phyloP scores from a whole-genome alignment of 2,888 invertebrate species.

The Lacanobia oleracea region DNA sequence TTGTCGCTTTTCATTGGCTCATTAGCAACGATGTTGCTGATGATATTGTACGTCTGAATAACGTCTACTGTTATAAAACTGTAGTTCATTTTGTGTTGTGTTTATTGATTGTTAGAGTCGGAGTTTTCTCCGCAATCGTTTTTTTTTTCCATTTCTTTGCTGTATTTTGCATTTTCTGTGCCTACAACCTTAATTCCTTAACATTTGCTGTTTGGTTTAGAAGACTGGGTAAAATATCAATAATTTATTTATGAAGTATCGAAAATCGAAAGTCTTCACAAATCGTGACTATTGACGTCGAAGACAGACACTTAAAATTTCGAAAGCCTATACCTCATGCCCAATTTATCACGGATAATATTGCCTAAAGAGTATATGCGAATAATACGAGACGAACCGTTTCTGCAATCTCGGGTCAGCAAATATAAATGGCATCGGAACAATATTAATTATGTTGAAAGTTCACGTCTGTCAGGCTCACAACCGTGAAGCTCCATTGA shows the following conservation, averaged over 20 bases:
- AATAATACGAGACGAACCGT: slow-evolving; percentile 47
- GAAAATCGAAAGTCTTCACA: slow-evolving; percentile 14
- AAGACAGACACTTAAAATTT: slow-evolving; percentile 28
- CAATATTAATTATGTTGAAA: slow-evolving; percentile 72
- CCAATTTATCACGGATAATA: slow-evolving; percentile 32
- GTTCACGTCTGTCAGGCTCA: slow-evolving; percentile 68
- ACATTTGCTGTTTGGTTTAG: not conserved
- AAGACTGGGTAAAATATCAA: not conserved
- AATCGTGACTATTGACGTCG: slow-evolving; percentile 26
- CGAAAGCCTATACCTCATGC: slow-evolving; percentile 29
- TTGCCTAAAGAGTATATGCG: slow-evolving; percentile 27
- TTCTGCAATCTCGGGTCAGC: slow-evolving; percentile 59
- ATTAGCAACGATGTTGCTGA: slow-evolving; percentile 50
- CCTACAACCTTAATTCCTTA: not conserved
- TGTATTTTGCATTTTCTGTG: not conserved
- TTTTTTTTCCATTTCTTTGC: too few species aligned
- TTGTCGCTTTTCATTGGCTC: slow-evolving; percentile 35
- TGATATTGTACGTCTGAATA: slow-evolving; percentile 27
- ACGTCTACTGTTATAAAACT: slow-evolving; percentile 16
- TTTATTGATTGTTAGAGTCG: slow-evolving; percentile 10
- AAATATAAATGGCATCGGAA: slow-evolving; percentile 62
- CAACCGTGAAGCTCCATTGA: slow-evolving; percentile 71
- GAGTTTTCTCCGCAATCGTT: not conserved
- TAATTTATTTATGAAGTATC: slow-evolving; percentile 4
- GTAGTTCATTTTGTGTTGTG: slow-evolving; percentile 16